Percentiles rank a stretch among this genome's conserved stretches.
Evolutionary conservation across 2,888 invertebrate genomes (phyloP).

Genomic region (Coelinius sp.): DNA sequence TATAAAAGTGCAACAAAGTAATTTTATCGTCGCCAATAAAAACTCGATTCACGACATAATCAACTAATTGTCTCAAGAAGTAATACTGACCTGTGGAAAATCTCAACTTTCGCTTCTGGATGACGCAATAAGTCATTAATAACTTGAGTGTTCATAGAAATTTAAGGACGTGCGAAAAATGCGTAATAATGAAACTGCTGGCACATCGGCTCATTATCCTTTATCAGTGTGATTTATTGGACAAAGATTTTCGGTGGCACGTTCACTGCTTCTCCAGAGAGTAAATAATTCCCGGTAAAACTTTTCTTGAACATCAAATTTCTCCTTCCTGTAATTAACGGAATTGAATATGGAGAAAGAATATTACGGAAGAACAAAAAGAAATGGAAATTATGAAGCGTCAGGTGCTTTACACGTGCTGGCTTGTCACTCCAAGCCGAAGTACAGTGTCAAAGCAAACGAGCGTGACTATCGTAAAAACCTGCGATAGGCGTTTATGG

Average conservation of each 20-base stretch:
- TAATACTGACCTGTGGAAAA: not conserved
- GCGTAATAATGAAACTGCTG: not conserved
- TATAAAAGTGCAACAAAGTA: not conserved
- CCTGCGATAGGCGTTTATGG: slow-evolving; percentile 14
- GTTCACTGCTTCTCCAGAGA: not conserved
- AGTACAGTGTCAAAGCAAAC: slow-evolving; percentile 35
- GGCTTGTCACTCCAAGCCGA: slow-evolving; percentile 1
- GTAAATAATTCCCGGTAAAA: not conserved
- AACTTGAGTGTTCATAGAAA: not conserved
- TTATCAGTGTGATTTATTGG: not conserved
- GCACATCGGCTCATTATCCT: not conserved
- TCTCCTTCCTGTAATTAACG: not conserved
- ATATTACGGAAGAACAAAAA: not conserved
- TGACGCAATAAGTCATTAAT: not conserved
- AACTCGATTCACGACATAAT: not conserved
- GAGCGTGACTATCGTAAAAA: slow-evolving; percentile 39
- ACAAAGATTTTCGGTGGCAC: not conserved
- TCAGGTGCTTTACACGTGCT: slow-evolving; percentile 32
- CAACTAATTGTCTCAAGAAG: not conserved
- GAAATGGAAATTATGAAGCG: slow-evolving; percentile 1
- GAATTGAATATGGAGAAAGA: not conserved
- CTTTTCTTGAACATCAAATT: not conserved
- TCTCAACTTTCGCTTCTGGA: not conserved
- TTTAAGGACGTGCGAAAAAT: not conserved
- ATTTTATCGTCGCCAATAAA: slow-evolving; percentile 4